Evolutionary conservation across 2,113 vertebrate species (phyloP).

Genomic region (Antechinus stuartii): DNA sequence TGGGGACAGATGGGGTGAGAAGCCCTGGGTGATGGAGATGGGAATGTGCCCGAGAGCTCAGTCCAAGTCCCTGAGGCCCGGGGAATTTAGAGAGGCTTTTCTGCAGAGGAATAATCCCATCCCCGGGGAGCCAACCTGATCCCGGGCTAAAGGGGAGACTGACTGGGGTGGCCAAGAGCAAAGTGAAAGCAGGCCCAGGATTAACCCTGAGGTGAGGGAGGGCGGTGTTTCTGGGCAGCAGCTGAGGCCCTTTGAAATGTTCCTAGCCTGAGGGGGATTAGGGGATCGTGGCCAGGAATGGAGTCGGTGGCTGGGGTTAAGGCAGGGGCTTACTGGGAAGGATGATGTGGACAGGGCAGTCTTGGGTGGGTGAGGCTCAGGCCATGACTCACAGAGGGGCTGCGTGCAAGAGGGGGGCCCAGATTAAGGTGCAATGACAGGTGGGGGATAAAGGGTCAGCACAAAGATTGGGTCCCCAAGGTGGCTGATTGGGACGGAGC

Average conservation of each 20-base stretch:
- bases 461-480: neutral
- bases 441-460: neutral
- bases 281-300: neutral
- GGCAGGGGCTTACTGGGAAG: too few species aligned
- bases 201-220: neutral
- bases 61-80: neutral
- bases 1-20: neutral
- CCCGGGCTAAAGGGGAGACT: rapidly evolving
- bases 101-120: neutral
- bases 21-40: neutral
- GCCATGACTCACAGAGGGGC: neutral
- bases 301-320: neutral
- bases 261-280: neutral
- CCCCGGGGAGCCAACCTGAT: neutral
- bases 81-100: neutral
- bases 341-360: neutral
- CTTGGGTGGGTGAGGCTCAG: rapidly evolving
- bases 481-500: neutral
- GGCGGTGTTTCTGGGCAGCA: neutral
- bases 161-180: too few species aligned
- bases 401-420: neutral
- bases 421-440: neutral
- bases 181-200: neutral
- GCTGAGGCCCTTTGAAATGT: neutral
- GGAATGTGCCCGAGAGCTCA: neutral